Base-by-base conservation (phyloP, 2,113 vertebrate genomes). In the Sapajus apella region DNA sequence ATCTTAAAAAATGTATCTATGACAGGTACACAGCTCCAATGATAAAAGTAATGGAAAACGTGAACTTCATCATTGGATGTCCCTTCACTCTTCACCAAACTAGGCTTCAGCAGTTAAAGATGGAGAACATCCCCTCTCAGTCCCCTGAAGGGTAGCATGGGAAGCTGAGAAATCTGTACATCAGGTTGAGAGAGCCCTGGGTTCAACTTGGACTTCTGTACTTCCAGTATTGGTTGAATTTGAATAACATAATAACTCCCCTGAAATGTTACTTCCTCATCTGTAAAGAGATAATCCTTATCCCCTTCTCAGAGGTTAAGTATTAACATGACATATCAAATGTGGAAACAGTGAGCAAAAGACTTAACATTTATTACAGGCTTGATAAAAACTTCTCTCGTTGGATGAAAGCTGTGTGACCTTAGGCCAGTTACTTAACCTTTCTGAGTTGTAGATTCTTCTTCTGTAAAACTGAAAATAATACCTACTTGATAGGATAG, bases 251-350 rank as follows among this genome's bases (percentile, higher is more conserved):
- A 87, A 70, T 52, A 70, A 70, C 21, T 91, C 30, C 58, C 61
- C 58, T 64, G 32, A 94, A 95, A 87, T 92, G n/a, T 9, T 87
- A 23, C 73, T 91, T 70, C 32, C 56, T 89, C 16, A 20, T 61
- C 55, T 94, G 11, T 72, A 55, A 84, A 72, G 45, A 86, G 2
- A 91, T 80, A 91, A 91, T 18, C 77, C 25, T 93, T 93, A 91
- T 82, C 21, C 66, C 14, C 23, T 47, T 94, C 77, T 96, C 61
- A 96, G 80, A 96, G 91, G 79, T 89, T 96, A 93, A 90, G 52
- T 50, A 93, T 95, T 86, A 95, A 82, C 61, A 80, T 66, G 56
- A 55, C 55, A 93, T 72, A 72, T 87, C 18, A 61, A 92, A 80
- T 55, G 75, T 92, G 27, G 35, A 90, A 80, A 76, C 55, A 80